phyloP scores from a whole-genome alignment of 2,113 vertebrate species.

The Cyanocitta stelleri region DNA sequence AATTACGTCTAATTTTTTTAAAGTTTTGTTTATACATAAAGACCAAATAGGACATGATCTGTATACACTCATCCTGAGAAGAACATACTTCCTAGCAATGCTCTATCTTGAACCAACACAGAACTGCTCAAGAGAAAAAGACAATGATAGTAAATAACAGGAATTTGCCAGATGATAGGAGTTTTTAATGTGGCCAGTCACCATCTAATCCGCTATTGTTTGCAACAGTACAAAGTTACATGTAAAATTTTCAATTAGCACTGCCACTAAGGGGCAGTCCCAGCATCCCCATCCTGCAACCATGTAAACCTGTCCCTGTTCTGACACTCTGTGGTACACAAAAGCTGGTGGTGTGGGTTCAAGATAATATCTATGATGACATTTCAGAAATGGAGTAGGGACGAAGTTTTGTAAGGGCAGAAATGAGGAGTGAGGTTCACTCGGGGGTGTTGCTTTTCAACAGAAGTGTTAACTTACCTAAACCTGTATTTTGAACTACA shows the following conservation, averaged over 20 bases:
- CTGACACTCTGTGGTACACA: not conserved
- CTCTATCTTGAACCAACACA: not conserved
- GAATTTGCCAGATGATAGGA: not conserved
- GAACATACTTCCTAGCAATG: not conserved
- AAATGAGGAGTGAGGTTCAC: not conserved
- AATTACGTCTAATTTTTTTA: too few relatives aligned
- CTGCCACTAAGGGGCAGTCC: not conserved
- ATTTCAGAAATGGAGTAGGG: not conserved
- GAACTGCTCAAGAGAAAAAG: not conserved
- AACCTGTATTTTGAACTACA: not conserved
- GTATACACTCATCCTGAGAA: not conserved
- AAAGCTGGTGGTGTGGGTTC: not conserved
- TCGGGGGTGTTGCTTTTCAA: not conserved
- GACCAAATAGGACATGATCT: not conserved
- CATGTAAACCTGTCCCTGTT: not conserved
- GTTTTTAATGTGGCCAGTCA: not conserved
- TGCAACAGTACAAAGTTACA: not conserved
- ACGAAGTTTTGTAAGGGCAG: not conserved
- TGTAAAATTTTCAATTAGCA: not conserved
- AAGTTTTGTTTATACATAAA: not conserved
- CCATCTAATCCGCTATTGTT: not conserved
- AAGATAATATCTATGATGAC: not conserved
- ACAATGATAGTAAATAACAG: not conserved
- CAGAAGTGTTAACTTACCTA: not conserved
- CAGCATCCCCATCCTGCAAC: not conserved